Evolutionary conservation across 2,797 vertebrate genomes (phyloP).

Genomic region (Pelobates cultripes): DNA sequence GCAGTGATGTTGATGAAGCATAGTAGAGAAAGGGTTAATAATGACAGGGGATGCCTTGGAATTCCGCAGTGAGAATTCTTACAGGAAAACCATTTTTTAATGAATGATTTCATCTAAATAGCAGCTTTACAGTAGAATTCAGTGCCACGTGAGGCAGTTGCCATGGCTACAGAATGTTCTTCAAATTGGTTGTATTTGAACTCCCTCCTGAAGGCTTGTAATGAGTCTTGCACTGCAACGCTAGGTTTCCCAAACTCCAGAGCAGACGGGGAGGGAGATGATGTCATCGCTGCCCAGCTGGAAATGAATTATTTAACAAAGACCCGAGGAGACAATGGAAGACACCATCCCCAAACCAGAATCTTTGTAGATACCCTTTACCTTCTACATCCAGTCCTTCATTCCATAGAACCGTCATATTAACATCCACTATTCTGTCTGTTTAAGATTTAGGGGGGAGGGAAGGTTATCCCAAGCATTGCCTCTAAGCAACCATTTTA

Average conservation of each 20-base stretch:
- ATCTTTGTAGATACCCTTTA: neutral
- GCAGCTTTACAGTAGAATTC: constrained; percentile 66
- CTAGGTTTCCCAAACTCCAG: constrained; percentile 3
- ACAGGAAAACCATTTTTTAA: constrained; percentile 62
- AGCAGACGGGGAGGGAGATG: constrained; percentile 13
- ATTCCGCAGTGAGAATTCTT: constrained; percentile 51
- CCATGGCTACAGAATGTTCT: constrained; percentile 72
- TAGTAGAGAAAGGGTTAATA: constrained; percentile 27
- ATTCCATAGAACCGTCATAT: neutral
- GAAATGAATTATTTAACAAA: constrained; percentile 53
- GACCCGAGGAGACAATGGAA: constrained; percentile 38
- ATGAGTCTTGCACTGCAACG: constrained; percentile 24
- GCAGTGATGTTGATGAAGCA: neutral
- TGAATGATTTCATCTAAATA: constrained; percentile 69
- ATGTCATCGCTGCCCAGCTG: constrained; percentile 63
- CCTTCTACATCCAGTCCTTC: neutral
- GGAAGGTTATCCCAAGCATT: no score
- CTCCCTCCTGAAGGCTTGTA: constrained; percentile 55
- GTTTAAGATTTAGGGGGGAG: no score
- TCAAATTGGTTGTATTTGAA: constrained; percentile 67
- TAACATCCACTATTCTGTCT: neutral
- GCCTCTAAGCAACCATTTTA: no score
- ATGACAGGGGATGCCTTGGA: constrained; percentile 39
- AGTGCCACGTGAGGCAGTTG: constrained; percentile 74
- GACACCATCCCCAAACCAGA: constrained; percentile 6